Base-by-base conservation (phyloP, 2,888 invertebrate genomes). In the Keiferia lycopersicella region DNA sequence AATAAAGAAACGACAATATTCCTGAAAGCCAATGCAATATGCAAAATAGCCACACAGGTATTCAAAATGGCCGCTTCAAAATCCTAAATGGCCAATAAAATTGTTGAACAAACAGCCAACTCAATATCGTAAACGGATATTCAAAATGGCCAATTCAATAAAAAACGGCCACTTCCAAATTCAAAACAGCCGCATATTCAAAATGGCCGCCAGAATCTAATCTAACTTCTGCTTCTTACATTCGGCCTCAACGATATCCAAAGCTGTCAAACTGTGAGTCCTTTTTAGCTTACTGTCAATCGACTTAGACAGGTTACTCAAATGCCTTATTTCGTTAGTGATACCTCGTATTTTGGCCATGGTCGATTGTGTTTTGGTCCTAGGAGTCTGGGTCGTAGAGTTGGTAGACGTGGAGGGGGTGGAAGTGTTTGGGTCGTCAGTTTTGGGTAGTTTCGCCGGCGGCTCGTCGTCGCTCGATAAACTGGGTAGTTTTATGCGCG, bases 401-500 rank as follows among this genome's bases (percentile, higher is more conserved):
- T 16, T 11, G 8, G 66, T 67, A 0, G 82, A 74, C 0, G 79
- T 69, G 11, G 83, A 72, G 0, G 82, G 73, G 20, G 68, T 0
- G 1, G 65, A n/a, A 34, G 60, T 66, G 16, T 63, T 34, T 0
- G 69, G 64, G 2, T 22, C 64, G 0, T 79, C 77, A 0, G 64
- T 41, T 51, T 77, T 81, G 12, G 73, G 73, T 1, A 74, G 22
- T 66, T 80, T 81, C 0, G 73, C 53, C 0, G 79, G 73, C 0
- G 80, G 77, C 10, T 81, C 83, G 0, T 69, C 64, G 10, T 78
- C 79, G 22, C 51, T 53, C 7, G 86, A 83, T 0, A 89, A 65
- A 41, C 85, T 86, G 0, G 91, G 91, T 14, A 90, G 73, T 14
- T 85, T 87, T 68, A 91, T 87, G 0, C 82, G 61, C 0, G 91